Evolutionary conservation across 2,113 vertebrate species (phyloP), one percentile per base, ranked within the genome.

Genomic region (Phalacrocorax pelagicus): DNA sequence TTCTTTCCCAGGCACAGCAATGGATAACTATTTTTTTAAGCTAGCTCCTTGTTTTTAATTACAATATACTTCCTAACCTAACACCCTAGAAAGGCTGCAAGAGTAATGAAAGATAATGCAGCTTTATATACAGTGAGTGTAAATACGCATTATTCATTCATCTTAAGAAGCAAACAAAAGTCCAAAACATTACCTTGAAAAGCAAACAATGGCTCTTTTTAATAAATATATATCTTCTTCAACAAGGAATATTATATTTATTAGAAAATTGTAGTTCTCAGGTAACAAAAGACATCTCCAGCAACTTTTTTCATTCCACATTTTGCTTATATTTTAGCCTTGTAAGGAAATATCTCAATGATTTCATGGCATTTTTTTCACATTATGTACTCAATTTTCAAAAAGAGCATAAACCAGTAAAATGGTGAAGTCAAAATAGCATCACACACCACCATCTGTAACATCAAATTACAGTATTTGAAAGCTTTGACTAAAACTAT

Each of bases 1-100:
- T 97, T 96, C 80, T 91, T 95, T 97, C 72, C 63, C 46, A 86
- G 81, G 75, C 83, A 90, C 40, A 65, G 81, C 69, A 75, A 90
- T 1, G 7, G 84, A 96, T 91, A 96, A 94, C 89, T 87, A 69
- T 66, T 96, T 94, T 93, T 96, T 95, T 95, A 96, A 77, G 93
- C 81, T 88, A 71, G 67, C 71, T 94, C 66, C 80, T 96, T 10
- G 0, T 70, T 96, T 96, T 96, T 97, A 97, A 97, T 97, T 94
- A 97, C 69, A 86, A 82, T 93, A n/a, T 91, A 91, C 90, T 93
- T 96, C 78, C 86, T 62, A 91, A 54, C 79, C 81, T 81, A 95
- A 91, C 91, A 83, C 71, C 66, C 55, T 22, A 29, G 70, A 75
- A 95, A 95, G 62, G 30, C 81, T 92, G 61, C 81, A 71, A 49